A percentile compares a stretch with the other conserved stretches of the same genome.
These are phyloP conservation scores for Catamblyrhynchus diadema DNA, from an alignment of 2,797 vertebrate species.

Conservation along the genomic window DNA sequence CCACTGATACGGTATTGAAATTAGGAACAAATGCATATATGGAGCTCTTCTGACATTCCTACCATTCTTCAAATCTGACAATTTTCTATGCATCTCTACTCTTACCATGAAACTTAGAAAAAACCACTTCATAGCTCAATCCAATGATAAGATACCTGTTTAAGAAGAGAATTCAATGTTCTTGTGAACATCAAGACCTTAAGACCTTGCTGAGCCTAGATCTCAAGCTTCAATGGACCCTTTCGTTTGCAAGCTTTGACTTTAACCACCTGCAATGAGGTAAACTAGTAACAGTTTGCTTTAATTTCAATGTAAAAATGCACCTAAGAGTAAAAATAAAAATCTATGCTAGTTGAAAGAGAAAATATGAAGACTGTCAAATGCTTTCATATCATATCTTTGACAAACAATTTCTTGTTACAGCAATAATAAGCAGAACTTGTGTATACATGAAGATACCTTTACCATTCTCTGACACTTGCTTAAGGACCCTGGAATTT, in stretches of 20 bases:
- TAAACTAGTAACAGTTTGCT: neutral
- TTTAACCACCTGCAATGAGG: neutral
- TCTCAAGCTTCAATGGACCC: neutral
- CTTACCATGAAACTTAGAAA: neutral
- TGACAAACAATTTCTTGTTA: neutral
- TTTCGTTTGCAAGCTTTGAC: neutral
- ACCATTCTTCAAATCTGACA: neutral
- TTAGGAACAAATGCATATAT: neutral
- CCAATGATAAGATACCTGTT: neutral
- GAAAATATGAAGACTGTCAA: slow-evolving; percentile 21
- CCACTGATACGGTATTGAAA: neutral
- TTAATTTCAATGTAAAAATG: neutral
- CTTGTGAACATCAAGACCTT: neutral
- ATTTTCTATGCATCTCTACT: neutral
- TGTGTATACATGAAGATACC: neutral
- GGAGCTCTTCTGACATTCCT: neutral
- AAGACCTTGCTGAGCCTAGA: neutral
- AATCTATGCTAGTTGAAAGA: neutral
- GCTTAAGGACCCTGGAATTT: slow-evolving; percentile 14
- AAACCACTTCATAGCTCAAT: neutral
- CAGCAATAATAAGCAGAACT: neutral
- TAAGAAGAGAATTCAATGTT: neutral
- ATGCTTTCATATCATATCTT: neutral
- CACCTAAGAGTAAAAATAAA: neutral
- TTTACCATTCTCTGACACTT: neutral